These are phyloP conservation scores for Odontocerum albicorne DNA, from an alignment of 2,888 invertebrate genomes.

Conservation along the genomic window DNA sequence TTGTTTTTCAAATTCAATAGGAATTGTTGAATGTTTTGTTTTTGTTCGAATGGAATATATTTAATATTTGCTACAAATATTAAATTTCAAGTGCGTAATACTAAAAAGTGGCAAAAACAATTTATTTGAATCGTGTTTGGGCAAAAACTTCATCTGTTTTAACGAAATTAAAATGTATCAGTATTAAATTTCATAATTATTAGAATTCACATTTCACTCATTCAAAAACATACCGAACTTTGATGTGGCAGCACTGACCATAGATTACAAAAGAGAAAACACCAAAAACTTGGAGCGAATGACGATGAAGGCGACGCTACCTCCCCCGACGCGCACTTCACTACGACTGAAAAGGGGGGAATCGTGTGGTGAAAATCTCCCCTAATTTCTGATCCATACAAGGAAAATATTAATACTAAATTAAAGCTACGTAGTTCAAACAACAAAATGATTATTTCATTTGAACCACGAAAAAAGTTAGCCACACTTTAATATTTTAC, in stretches of 20 bases:
- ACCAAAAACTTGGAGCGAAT: slow-evolving; percentile 21
- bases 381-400: slow-evolving; percentile 12
- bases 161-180: not conserved
- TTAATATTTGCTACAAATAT: too few relatives aligned
- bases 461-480: too few relatives aligned
- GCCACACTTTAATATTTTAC: too few relatives aligned
- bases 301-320: slow-evolving; percentile 16
- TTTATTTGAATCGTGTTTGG: too few relatives aligned
- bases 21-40: too few relatives aligned
- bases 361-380: slow-evolving; percentile 19
- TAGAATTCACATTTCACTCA: too few relatives aligned
- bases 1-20: too few relatives aligned
- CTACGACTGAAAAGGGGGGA: slow-evolving; percentile 23
- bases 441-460: too few relatives aligned
- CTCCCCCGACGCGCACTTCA: slow-evolving; percentile 8
- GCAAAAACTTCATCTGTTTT: not conserved
- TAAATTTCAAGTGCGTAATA: too few relatives aligned
- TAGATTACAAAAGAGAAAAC: slow-evolving; percentile 21
- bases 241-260: slow-evolving; percentile 26
- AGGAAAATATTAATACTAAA: not conserved
- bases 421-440: not conserved
- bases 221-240: too few relatives aligned
- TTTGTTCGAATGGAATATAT: too few relatives aligned
- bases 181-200: not conserved
- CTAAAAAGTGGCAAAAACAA: too few relatives aligned